These are phyloP conservation scores for Ectemnius continuus DNA, from an alignment of 2,888 invertebrate species.

Conservation along the genomic window DNA sequence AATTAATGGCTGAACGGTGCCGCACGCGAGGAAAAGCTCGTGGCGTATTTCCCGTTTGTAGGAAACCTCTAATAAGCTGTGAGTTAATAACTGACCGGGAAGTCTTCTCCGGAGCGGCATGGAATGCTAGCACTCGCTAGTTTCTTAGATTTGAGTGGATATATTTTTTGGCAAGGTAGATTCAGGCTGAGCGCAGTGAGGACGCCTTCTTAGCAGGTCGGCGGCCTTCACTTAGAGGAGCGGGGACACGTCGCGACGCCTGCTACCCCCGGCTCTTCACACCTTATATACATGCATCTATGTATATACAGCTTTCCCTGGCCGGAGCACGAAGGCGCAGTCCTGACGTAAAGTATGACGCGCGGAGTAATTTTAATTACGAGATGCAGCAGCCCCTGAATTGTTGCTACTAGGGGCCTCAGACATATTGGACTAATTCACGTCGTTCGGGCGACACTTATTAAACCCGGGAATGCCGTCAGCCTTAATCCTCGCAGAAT, in stretches of 20 bases:
- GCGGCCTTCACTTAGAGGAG: slow-evolving; percentile 50
- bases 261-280: slow-evolving; percentile 9
- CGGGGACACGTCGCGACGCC: slow-evolving; percentile 27
- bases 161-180: background rate
- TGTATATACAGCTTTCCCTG: slow-evolving; percentile 7
- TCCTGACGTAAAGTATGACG: slow-evolving; percentile 70
- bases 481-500: slow-evolving; percentile 67
- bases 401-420: slow-evolving; percentile 68
- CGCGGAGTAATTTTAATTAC: slow-evolving; percentile 74
- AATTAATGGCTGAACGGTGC: background rate
- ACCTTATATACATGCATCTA: background rate
- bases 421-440: slow-evolving; percentile 75
- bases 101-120: no score
- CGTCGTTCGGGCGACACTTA: slow-evolving; percentile 74
- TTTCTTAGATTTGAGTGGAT: slow-evolving; percentile 17
- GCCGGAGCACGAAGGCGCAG: slow-evolving; percentile 21
- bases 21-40: no score
- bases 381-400: slow-evolving; percentile 67
- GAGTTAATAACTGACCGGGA: no score
- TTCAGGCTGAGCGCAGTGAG: background rate
- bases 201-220: slow-evolving; percentile 17
- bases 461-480: slow-evolving; percentile 73
- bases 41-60: no score
- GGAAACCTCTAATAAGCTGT: no score
- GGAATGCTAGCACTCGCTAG: no score